These are phyloP conservation scores for Adela reaumurella DNA, from an alignment of 2,888 invertebrate genomes.

Conservation along the genomic window DNA sequence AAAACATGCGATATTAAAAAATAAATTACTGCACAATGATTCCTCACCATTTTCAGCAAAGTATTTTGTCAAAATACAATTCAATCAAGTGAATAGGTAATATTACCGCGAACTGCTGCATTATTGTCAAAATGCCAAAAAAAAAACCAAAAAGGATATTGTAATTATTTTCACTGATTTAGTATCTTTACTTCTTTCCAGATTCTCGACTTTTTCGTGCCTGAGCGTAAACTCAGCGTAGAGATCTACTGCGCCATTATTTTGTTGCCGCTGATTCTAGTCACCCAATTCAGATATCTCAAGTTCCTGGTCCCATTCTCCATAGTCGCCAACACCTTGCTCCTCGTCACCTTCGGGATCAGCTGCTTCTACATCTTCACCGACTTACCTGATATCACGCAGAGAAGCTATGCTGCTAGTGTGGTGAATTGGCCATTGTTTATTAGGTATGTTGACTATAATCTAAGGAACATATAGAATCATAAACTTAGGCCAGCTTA, in stretches of 20 bases:
- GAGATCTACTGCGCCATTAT: conserved; percentile 64
- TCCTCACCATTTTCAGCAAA: too few species aligned
- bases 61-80: too few species aligned
- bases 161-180: neutral
- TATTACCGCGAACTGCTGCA: too few species aligned
- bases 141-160: neutral
- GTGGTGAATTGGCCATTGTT: conserved; percentile 73
- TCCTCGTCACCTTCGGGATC: conserved; percentile 71
- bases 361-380: conserved; percentile 79
- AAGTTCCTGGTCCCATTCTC: conserved; percentile 88
- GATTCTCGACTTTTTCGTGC: conserved; percentile 43
- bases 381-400: conserved; percentile 24
- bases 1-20: too few species aligned
- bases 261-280: conserved; percentile 63
- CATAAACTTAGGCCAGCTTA: neutral
- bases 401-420: conserved; percentile 35
- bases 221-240: conserved; percentile 39
- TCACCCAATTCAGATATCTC: conserved; percentile 70
- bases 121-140: too few species aligned
- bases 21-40: too few species aligned
- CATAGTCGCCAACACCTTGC: conserved; percentile 76
- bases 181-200: conserved; percentile 28
- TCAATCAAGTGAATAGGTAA: too few species aligned
- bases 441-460: conserved; percentile 62
- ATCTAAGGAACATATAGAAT: too few species aligned